Conservation (phyloP, 2,113 vertebrate species). For the Hyperopisus bebe region DNA sequence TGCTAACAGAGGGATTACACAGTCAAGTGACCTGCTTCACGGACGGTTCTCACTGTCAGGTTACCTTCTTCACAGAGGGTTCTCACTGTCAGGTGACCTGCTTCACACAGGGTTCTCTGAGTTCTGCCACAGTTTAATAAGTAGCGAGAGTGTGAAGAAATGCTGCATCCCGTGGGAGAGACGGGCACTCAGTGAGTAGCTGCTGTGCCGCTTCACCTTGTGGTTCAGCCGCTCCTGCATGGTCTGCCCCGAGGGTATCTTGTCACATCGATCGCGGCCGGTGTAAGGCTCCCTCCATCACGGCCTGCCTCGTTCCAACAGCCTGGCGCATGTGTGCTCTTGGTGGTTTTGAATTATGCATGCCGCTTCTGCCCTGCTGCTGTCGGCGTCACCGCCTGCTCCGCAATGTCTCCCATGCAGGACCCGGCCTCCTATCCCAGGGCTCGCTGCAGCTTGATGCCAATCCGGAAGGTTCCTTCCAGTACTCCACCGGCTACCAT, state of each 20-base stretch:
- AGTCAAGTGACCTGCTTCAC: neutral
- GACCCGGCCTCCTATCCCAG: constrained; percentile 93
- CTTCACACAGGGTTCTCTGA: neutral
- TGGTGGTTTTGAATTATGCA: constrained; percentile 44
- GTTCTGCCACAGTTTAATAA: neutral
- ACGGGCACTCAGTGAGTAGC: neutral
- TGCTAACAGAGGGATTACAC: neutral
- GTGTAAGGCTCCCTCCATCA: neutral
- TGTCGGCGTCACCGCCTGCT: constrained; percentile 59
- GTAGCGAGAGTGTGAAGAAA: neutral
- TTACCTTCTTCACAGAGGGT: neutral
- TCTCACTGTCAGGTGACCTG: neutral
- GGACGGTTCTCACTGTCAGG: neutral
- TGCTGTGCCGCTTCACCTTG: neutral
- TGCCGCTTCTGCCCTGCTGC: constrained; percentile 43
- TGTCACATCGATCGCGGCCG: neutral
- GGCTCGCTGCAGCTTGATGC: constrained; percentile 95
- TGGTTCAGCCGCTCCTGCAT: neutral
- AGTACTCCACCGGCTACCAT: constrained; percentile 97
- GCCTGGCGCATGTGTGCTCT: constrained; percentile 35
- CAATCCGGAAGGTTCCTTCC: constrained; percentile 94
- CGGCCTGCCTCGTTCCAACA: constrained; percentile 34
- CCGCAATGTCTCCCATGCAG: constrained; percentile 74
- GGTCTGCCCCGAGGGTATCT: neutral
- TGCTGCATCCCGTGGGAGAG: neutral